Evolutionary conservation across 2,113 vertebrate species (phyloP), one percentile per base, ranked within the genome.

Genomic region (Chaetodon auriga): DNA sequence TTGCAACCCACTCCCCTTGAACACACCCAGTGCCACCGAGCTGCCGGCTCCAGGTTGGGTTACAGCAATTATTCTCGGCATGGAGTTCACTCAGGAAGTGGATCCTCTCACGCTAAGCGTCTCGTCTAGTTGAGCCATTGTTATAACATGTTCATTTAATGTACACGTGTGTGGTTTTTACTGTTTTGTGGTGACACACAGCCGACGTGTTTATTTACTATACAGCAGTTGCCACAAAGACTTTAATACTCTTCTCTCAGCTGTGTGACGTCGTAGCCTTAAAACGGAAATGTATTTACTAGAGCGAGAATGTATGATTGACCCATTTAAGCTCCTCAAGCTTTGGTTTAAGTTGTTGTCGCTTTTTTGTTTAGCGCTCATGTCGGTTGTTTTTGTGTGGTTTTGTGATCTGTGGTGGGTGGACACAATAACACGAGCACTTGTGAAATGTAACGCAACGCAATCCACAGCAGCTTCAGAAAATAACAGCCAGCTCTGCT

Each of bases 1-100:
- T 5, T 35, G 68, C 57, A 21, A 16, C 58, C 69, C 61, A 21
- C 66, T 46, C 57, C 25, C 62, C 73, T 48, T 60, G 36, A 62
- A 64, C 73, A 61, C 81, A 51, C 75, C 79, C 77, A 2, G 54
- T 6, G 66, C 19, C 48, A 36, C 7, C 6, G 61, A 68, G 63
- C 78, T 21, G 54, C 70, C 13, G 57, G 25, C 79, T 41, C 19
- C 64, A 84, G 82, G 38, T 84, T 82, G 54, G 72, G 74, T 90
- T 88, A 78, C 86, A 66, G 38, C 15, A 76, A 80, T 68, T 83
- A 81, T 83, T 74, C 79, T 46, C 7, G 68, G 66, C 77, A 82
- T 87, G 86, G 81, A 61, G 16, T 61, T 53, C 43, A 13, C 63
- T 77, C 69, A 30, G 19, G 7, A 54, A 81, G 58, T 68, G 25